A percentile compares a stretch with the other conserved stretches of the same genome.
Conservation (phyloP, 2,797 vertebrate genomes). For the Sparidentex hasta region DNA sequence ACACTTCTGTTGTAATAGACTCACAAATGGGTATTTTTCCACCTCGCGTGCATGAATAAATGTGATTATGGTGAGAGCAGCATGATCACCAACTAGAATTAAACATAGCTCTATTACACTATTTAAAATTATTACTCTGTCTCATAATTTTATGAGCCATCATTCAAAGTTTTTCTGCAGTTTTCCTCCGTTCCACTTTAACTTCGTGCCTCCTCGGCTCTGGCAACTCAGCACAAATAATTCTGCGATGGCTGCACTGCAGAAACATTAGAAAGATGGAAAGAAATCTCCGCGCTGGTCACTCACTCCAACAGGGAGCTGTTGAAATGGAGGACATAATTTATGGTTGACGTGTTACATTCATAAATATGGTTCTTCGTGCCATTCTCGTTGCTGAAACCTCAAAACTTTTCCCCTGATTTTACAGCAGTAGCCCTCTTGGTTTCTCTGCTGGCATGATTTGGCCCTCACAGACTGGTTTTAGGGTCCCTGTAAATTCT, state of each 20-base stretch:
- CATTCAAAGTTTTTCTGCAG: constrained; percentile 53
- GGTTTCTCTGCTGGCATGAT: constrained; percentile 31
- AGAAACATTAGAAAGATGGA: constrained; percentile 63
- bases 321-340: constrained; percentile 64
- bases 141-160: constrained; percentile 72
- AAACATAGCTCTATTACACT: constrained; percentile 63
- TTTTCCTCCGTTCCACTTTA: constrained; percentile 55
- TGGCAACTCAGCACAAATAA: constrained; percentile 70
- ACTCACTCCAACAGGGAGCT: constrained; percentile 60
- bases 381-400: constrained; percentile 47
- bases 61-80: constrained; percentile 70
- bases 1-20: constrained; percentile 47
- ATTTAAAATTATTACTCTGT: constrained; percentile 71
- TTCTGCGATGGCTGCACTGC: constrained; percentile 65
- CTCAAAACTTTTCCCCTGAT: constrained; percentile 51
- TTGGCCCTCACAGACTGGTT: constrained; percentile 44
- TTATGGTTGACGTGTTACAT: constrained; percentile 58
- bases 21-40: constrained; percentile 66
- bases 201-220: constrained; percentile 63
- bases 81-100: constrained; percentile 69
- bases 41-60: constrained; percentile 58
- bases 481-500: constrained; percentile 55
- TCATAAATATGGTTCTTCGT: constrained; percentile 61
- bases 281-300: constrained; percentile 61
- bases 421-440: constrained; percentile 54